These are phyloP conservation scores for Pristionchus arcanus DNA, from an alignment of 2,888 invertebrate species.

Conservation along the genomic window DNA sequence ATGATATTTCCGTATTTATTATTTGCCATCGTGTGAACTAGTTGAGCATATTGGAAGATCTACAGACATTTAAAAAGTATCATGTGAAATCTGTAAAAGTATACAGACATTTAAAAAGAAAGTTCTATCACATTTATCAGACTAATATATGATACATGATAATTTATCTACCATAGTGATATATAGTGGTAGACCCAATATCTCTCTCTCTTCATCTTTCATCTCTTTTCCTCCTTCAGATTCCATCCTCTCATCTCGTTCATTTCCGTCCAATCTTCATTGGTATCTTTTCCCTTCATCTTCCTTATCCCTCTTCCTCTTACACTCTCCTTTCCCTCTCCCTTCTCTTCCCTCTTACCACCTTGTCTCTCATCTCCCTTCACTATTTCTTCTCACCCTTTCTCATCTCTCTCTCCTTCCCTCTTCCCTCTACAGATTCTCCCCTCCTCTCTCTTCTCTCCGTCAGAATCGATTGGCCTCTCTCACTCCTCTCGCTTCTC, in stretches of 20 bases:
- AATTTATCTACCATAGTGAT: no score
- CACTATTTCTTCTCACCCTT: background rate
- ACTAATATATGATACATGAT: background rate
- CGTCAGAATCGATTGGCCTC: constrained; percentile 40
- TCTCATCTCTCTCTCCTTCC: constrained; percentile 48
- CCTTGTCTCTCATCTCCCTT: background rate
- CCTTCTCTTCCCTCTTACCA: background rate
- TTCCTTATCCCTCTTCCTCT: constrained; percentile 51
- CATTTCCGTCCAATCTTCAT: constrained; percentile 31
- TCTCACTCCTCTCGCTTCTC: constrained; percentile 32
- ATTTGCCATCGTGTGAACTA: no score
- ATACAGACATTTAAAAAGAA: no score
- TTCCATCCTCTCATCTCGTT: background rate
- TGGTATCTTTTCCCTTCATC: constrained; percentile 53
- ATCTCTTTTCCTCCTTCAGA: background rate
- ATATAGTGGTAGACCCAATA: background rate
- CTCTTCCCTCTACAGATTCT: constrained; percentile 17
- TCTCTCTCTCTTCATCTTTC: constrained; percentile 28
- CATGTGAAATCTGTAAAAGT: no score
- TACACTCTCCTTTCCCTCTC: constrained; percentile 55
- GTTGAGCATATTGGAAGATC: no score
- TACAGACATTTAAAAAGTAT: no score
- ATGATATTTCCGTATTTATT: no score
- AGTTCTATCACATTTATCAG: background rate
- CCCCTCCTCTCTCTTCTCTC: constrained; percentile 33